Conservation (phyloP, 2,113 vertebrate genomes). For the Calonectris borealis region DNA sequence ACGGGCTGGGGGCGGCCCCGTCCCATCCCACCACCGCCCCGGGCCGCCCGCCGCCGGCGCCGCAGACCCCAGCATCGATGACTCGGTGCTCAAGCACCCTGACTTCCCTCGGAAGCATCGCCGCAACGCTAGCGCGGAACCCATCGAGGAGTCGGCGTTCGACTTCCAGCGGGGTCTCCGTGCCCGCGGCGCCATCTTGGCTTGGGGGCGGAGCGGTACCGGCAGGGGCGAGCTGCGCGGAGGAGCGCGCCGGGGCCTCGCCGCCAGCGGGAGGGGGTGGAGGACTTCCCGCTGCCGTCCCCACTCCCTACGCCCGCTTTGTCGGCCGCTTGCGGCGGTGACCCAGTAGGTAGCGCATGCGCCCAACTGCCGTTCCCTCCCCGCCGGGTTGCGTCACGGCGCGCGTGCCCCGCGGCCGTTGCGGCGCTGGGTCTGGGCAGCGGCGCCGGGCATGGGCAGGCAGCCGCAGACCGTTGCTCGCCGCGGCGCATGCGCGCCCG, state of each 20-base stretch:
- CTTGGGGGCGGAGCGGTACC: neutral
- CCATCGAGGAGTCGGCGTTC: neutral
- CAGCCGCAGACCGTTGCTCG: neutral
- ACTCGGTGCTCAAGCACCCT: neutral
- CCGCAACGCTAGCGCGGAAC: neutral
- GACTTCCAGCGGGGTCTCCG: neutral
- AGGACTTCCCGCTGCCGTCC: rapidly evolving
- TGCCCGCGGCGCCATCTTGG: neutral
- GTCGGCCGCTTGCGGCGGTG: rapidly evolving
- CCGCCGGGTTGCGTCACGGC: neutral
- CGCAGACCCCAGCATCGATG: neutral
- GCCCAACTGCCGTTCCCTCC: neutral
- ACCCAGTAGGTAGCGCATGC: neutral
- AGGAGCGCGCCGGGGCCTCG: too few relatives aligned
- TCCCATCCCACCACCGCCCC: too few relatives aligned
- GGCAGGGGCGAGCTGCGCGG: neutral
- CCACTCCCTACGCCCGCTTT: too few relatives aligned
- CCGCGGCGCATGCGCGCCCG: neutral
- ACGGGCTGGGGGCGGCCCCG: too few relatives aligned
- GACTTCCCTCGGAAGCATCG: neutral
- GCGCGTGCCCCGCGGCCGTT: neutral
- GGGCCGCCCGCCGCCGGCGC: too few relatives aligned
- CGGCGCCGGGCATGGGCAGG: neutral
- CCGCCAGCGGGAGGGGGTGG: rapidly evolving
- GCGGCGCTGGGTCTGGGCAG: neutral